Evolutionary conservation across 2,888 invertebrate species (phyloP), one percentile per base, ranked within the genome.

Genomic region (Drosophila trichaetosa): DNA sequence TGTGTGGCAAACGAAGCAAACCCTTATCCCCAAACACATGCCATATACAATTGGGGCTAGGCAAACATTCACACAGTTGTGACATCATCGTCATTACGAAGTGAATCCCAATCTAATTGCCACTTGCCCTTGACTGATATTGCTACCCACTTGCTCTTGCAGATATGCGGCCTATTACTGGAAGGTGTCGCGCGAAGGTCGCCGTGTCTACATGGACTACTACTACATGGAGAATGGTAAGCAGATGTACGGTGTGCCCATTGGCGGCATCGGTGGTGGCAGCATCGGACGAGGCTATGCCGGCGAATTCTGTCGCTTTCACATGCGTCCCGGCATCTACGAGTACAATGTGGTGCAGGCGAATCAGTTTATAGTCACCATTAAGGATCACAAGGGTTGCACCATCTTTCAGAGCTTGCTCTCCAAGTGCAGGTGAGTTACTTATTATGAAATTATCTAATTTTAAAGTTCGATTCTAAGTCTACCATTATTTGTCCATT

Each of bases 281-380:
- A 93, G 92, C 58, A 98, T 99, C 86, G 98, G 98, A 4, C 95
- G 98, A 62, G 98, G 98, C 6, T 99, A 95, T 93, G 96, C 96
- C 89, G 99, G 99, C 24, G 98, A 98, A 93, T 99, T 99, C 93
- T 98, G 98, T 92, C 95, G 98, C 65, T 99, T 96, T 92, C 97
- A 98, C 92, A 94, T 99, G 91, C 95, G 95, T 74, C 99, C 99
- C 0, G 98, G 98, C 57, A 94, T 97, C 70, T 98, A 98, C 93
- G 96, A 97, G 89, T 97, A 98, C 93, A 94, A 96, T 82, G 96
- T 96, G 8, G 95, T 97, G 18, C 95, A 96, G 73, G 97, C 97
- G 61, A 96, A 98, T 93, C 97, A 98, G 93, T 99, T 99, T 93
- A 97, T 98, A 90, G 95, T 98, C 10, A 97, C 97, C 66, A 96